Conservation (phyloP, 1,140 invertebrate species). For the Saxidomus purpurata region DNA sequence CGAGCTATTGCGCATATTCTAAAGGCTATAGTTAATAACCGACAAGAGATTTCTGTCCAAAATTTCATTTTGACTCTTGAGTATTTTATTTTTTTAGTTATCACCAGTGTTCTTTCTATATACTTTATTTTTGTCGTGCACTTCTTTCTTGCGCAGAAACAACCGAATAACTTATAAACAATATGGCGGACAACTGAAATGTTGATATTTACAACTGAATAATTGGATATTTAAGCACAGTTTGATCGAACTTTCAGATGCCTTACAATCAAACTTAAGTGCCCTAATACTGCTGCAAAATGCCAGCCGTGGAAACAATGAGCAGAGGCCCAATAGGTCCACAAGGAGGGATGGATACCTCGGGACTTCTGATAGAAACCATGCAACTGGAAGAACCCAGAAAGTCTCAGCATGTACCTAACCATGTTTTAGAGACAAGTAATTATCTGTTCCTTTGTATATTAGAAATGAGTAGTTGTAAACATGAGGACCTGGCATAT, state of each 20-base stretch:
- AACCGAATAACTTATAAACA: conserved; percentile 71
- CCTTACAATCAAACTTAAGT: conserved; percentile 33
- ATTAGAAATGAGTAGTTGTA: too few species aligned
- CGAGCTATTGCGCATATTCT: too few species aligned
- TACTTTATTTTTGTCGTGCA: background rate
- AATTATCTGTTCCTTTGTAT: conserved; percentile 41
- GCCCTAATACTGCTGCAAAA: conserved; percentile 46
- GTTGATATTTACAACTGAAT: background rate
- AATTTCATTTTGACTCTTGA: too few species aligned
- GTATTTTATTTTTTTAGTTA: too few species aligned
- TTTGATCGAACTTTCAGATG: conserved; percentile 8
- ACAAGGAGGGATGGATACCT: conserved; percentile 60
- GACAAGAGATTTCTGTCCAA: too few species aligned
- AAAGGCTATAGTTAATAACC: too few species aligned
- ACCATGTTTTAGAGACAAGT: conserved; percentile 86
- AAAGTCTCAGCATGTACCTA: conserved; percentile 80
- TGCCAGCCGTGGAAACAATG: conserved; percentile 79
- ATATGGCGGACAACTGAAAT: conserved; percentile 73
- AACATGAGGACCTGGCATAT: too few species aligned
- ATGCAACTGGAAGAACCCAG: conserved; percentile 83
- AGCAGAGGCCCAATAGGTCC: conserved; percentile 71
- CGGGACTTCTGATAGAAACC: conserved; percentile 80
- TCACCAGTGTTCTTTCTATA: too few species aligned
- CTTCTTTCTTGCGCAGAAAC: conserved; percentile 16
- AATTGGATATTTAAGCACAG: background rate